Percentiles rank a stretch among this genome's conserved stretches.
Conservation (phyloP, 2,888 invertebrate species). For the Nymphalis polychloros region DNA sequence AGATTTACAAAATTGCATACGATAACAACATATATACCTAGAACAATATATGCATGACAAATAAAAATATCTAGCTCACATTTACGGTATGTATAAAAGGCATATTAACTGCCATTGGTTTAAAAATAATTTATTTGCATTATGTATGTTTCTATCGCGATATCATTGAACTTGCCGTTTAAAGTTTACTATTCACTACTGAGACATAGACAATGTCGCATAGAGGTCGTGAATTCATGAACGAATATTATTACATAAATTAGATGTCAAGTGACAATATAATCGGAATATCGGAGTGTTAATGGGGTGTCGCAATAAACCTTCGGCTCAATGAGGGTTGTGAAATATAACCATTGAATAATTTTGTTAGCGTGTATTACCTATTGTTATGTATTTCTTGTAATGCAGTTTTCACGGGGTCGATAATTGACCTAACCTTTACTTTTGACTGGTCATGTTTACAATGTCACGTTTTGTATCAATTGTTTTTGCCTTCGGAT, state of each 20-base stretch:
- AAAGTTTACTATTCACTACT: background rate
- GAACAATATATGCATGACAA: no score
- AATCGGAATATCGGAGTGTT: constrained; percentile 53
- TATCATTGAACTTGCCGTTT: constrained; percentile 1
- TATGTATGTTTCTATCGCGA: no score
- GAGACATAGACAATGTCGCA: background rate
- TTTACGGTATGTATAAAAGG: no score
- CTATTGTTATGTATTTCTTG: constrained; percentile 60
- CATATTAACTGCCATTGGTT: no score
- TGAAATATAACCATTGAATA: constrained; percentile 63
- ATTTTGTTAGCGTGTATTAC: constrained; percentile 69
- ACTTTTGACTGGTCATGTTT: constrained; percentile 37
- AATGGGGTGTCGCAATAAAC: constrained; percentile 69
- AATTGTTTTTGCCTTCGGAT: constrained; percentile 20
- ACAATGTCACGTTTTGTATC: constrained; percentile 53
- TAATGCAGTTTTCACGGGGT: constrained; percentile 61
- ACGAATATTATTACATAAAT: constrained; percentile 55
- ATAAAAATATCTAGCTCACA: no score
- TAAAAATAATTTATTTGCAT: no score
- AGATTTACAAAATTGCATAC: no score
- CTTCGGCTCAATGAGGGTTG: constrained; percentile 64
- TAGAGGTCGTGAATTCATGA: constrained; percentile 19
- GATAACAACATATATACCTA: no score
- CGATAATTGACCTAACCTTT: constrained; percentile 67
- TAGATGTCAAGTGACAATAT: constrained; percentile 62